These are phyloP conservation scores for Leptobrachium leishanense DNA, from an alignment of 2,113 vertebrate species.

Conservation along the genomic window DNA sequence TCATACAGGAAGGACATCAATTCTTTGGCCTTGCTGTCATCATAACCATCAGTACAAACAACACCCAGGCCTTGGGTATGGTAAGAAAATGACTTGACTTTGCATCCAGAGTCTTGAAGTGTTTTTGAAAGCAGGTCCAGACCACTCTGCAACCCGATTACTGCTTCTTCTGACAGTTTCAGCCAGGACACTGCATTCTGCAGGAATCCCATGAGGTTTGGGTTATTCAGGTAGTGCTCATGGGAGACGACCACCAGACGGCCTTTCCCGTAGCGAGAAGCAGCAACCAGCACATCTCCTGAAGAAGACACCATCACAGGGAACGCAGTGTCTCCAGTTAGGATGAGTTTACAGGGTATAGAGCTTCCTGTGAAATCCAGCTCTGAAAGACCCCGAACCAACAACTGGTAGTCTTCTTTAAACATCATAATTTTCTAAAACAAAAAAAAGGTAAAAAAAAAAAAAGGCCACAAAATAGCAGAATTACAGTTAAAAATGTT, in stretches of 20 bases:
- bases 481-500: too few species aligned
- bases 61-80: constrained; percentile 60
- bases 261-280: constrained; percentile 73
- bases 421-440: constrained; percentile 53
- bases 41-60: constrained; percentile 75
- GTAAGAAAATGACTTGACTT: constrained; percentile 56
- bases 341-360: constrained; percentile 62
- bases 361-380: constrained; percentile 57
- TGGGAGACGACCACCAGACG: constrained; percentile 80
- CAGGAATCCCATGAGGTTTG: constrained; percentile 70
- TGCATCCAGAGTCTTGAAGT: constrained; percentile 56
- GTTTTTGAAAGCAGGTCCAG: constrained; percentile 64
- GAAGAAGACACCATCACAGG: constrained; percentile 67
- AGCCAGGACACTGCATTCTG: constrained; percentile 81
- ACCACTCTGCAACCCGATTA: constrained; percentile 67
- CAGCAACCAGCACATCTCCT: constrained; percentile 70
- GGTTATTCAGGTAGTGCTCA: constrained; percentile 69
- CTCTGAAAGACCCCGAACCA: constrained; percentile 61
- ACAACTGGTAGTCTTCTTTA: constrained; percentile 56
- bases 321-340: constrained; percentile 67
- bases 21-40: constrained; percentile 54
- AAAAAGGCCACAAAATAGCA: too few species aligned
- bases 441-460: too few species aligned
- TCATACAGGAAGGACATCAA: constrained; percentile 74
- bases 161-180: constrained; percentile 57